phyloP scores from a whole-genome alignment of 2,113 vertebrate genomes.

The Nothoprocta perdicaria region DNA sequence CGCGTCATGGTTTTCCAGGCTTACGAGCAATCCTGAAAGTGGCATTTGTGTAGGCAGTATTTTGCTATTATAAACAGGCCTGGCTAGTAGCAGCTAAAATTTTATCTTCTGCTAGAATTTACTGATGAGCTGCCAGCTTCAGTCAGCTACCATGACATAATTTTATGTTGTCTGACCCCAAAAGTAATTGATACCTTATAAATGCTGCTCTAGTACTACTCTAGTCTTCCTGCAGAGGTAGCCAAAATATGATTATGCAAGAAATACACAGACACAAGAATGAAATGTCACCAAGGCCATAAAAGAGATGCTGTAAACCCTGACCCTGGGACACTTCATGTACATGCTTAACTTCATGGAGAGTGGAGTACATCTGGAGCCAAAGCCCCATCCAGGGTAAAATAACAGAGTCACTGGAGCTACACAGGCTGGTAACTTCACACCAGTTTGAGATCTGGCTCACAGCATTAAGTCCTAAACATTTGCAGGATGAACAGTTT shows the following conservation, averaged over 20 bases:
- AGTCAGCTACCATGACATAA: neutral
- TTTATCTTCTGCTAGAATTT: neutral
- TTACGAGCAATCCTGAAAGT: neutral
- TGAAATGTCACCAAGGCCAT: neutral
- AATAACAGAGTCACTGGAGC: neutral
- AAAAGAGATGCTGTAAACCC: neutral
- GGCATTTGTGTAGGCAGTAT: neutral
- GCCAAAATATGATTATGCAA: neutral
- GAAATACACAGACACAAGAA: neutral
- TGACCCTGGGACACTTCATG: neutral
- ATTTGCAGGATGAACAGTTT: neutral
- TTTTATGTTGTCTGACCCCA: neutral
- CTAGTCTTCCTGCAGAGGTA: neutral
- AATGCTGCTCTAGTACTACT: neutral
- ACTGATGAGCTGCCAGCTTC: neutral
- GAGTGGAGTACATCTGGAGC: neutral
- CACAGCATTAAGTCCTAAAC: neutral
- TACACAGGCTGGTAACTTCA: neutral
- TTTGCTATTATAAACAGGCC: neutral
- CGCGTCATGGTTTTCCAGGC: neutral
- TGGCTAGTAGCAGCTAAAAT: neutral
- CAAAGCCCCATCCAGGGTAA: neutral
- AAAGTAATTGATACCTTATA: neutral
- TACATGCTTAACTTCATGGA: neutral
- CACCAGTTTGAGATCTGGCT: neutral